Base-by-base conservation (phyloP, 2,888 invertebrate genomes). In the Cepaea hortensis region DNA sequence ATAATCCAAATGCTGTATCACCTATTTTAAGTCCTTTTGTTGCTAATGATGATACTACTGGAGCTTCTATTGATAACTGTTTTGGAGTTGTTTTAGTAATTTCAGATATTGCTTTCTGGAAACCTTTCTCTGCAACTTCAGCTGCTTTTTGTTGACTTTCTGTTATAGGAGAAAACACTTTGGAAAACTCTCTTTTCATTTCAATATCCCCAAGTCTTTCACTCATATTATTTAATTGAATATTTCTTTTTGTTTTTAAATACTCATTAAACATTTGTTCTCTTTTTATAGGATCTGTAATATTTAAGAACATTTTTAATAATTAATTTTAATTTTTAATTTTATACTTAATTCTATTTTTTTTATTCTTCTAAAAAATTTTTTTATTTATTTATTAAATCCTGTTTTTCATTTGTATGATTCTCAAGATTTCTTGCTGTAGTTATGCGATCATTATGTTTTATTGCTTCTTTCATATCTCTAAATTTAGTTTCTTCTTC, bases 401-500 rank as follows among this genome's bases (percentile, higher is more conserved):
- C n/a, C 55, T 77, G n/a, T 77, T 61, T 61, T 77, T 77, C 77
- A 11, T 55, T n/a, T 61, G 50, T n/a, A 75, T 75, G 18, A 75
- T 55, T 55, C 55, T 55, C 55, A 55, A 55, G 55, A 9, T 55
- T 15, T n/a, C 3, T 20, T 77, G 23, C 6, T 23, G 3, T 55
- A 76, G 20, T 76, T 76, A 15, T 50, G 20, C 20, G 20, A 55
- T 55, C 55, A 55, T 50, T 4, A 18, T 76, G 13, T 77, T n/a
- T 61, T n/a, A 77, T 77, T 18, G 23, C 77, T 77, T 55, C 55
- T 77, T 77, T 77, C 61, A 77, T 77, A 18, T 76, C 76, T 48
- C 76, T 50, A 61, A 77, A n/a, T 77, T 77, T 77, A 9, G 6
- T 77, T 77, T 61, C 76, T 76, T 76, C 76, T 77, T 77, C 77